Conservation (phyloP, 2,888 invertebrate genomes). For the Callyntrura sp. region DNA sequence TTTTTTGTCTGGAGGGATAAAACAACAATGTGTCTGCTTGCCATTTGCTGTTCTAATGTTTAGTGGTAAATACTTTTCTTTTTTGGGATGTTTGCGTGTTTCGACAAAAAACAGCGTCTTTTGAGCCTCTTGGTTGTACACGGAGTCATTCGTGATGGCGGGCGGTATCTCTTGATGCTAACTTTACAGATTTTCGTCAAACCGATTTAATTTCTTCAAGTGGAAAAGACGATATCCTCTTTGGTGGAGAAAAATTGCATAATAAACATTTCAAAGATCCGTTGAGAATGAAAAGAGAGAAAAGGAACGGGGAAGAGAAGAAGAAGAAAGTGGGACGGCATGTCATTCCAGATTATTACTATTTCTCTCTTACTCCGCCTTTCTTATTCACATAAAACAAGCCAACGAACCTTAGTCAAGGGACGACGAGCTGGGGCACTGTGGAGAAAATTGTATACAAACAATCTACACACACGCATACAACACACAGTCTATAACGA, state of each 20-base stretch:
- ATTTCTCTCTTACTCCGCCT: slow-evolving; percentile 49
- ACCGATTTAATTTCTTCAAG: slow-evolving; percentile 68
- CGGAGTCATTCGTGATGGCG: too few relatives aligned
- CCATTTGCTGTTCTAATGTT: slow-evolving; percentile 18
- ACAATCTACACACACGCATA: background rate
- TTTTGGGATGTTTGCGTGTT: background rate
- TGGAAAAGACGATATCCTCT: slow-evolving; percentile 67
- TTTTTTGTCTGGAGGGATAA: background rate
- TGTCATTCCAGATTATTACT: slow-evolving; percentile 63
- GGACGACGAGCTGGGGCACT: slow-evolving; percentile 18
- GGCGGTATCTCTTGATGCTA: background rate
- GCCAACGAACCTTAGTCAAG: background rate
- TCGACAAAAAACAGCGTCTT: slow-evolving; percentile 4
- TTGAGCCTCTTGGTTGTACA: background rate
- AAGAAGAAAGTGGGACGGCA: slow-evolving; percentile 54
- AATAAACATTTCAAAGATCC: slow-evolving; percentile 70
- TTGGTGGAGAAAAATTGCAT: slow-evolving; percentile 52
- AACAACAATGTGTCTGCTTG: background rate
- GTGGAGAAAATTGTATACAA: slow-evolving; percentile 40
- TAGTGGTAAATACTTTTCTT: slow-evolving; percentile 41
- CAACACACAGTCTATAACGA: slow-evolving; percentile 12
- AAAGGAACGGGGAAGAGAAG: slow-evolving; percentile 22
- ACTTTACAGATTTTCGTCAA: slow-evolving; percentile 18
- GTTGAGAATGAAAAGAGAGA: slow-evolving; percentile 10
- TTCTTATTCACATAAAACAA: slow-evolving; percentile 45